Base-by-base conservation (phyloP, 2,888 invertebrate species). In the Lasiommata megera region DNA sequence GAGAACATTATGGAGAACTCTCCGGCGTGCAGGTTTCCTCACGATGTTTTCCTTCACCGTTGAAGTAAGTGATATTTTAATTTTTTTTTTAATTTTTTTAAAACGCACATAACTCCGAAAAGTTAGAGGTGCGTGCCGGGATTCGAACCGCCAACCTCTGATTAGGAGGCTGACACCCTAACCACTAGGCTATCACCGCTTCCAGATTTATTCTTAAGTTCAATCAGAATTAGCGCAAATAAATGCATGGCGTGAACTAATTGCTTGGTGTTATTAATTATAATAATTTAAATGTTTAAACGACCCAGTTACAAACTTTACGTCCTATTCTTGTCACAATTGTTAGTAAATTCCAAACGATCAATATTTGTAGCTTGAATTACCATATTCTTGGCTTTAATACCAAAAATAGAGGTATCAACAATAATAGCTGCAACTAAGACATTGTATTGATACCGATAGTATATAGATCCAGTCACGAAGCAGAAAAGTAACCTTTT, bases 401-500 rank as follows among this genome's bases (percentile, higher is more conserved):
- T 56, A 54, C 60, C 58, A 58, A 67, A 69, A 73, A 72, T 72
- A 68, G 70, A 66, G 61, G 61, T 54, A 62, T 61, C 57, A 66
- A 66, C 63, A 58, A 61, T 61, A 55, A 55, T 63, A 60, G 62
- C 63, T 63, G 70, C 73, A 72, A 72, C 74, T 71, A 67, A 69
- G 67, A 72, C 74, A 76, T 73, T 73, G 65, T 67, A 65, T 65
- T 56, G 56, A 62, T 65, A 65, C 60, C 62, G 65, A 69, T 63
- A 66, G 62, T 65, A 67, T 68, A 63, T 63, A 69, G 65, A 65
- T 67, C 74, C 38, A 77, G 82, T 82, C 82, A 83, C 82, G 81
- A 80, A 60, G 64, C 66, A 58, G 66, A 73, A 68, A 74, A 70
- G 67, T 78, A 82, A 84, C 83, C 83, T 84, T 84, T 83, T 71